phyloP scores from a whole-genome alignment of 2,888 invertebrate species.

The Hipparchia semele region DNA sequence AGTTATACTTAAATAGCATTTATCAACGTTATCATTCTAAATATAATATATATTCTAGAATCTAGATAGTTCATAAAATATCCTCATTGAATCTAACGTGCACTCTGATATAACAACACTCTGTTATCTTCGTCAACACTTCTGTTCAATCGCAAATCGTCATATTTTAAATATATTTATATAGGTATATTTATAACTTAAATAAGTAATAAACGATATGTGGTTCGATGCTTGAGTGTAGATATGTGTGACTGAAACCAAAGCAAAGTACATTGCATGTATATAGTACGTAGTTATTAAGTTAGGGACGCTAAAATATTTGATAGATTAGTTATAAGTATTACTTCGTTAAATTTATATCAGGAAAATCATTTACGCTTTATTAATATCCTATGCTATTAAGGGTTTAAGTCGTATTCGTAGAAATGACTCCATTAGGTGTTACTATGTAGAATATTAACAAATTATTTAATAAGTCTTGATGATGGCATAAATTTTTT shows the following conservation, averaged over 20 bases:
- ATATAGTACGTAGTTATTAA: constrained; percentile 61
- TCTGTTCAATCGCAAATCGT: neutral
- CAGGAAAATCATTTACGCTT: constrained; percentile 6
- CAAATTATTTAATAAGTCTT: neutral
- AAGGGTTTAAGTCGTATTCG: neutral
- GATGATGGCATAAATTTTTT: neutral
- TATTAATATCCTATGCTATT: neutral
- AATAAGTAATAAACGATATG: neutral
- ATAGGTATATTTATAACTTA: constrained; percentile 1
- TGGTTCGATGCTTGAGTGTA: neutral
- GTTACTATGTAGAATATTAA: neutral
- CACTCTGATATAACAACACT: neutral
- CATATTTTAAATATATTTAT: neutral
- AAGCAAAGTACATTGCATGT: constrained; percentile 68
- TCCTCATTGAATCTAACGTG: neutral
- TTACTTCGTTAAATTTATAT: neutral
- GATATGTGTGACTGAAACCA: constrained; percentile 70
- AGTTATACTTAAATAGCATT: neutral
- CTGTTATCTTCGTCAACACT: neutral
- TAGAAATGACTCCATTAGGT: neutral
- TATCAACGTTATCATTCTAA: neutral
- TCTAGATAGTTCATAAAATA: neutral
- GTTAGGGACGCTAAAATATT: neutral
- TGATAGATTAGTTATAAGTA: neutral
- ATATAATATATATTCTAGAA: neutral